These are phyloP conservation scores for Heterodera filipjevi DNA, from an alignment of 2,888 invertebrate species.

Conservation along the genomic window DNA sequence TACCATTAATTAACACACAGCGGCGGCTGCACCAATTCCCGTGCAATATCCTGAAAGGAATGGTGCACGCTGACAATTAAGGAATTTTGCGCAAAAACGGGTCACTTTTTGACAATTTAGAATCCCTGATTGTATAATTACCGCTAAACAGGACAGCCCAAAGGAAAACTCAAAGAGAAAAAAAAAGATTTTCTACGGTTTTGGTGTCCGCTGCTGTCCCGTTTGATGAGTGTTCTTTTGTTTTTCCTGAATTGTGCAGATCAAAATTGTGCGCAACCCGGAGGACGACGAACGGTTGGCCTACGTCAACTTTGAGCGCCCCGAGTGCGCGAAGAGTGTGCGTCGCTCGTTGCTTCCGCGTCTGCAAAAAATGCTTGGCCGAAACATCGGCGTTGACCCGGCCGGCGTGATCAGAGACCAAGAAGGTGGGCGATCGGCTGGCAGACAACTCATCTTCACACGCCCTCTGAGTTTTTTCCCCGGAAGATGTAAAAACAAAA, in stretches of 20 bases:
- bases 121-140: too few species aligned
- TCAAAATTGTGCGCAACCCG: slow-evolving; percentile 62
- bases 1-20: background rate
- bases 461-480: background rate
- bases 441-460: background rate
- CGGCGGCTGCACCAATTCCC: background rate
- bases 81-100: too few species aligned
- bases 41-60: too few species aligned
- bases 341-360: slow-evolving; percentile 47
- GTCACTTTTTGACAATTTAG: too few species aligned
- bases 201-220: background rate
- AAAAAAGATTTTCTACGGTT: too few species aligned
- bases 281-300: slow-evolving; percentile 62
- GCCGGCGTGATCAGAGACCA: slow-evolving; percentile 64
- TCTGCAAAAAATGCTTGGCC: slow-evolving; percentile 53
- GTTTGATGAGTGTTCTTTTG: background rate
- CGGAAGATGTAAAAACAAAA: too few species aligned
- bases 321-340: slow-evolving; percentile 57
- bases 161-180: too few species aligned
- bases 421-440: slow-evolving; percentile 51
- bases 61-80: too few species aligned
- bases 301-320: slow-evolving; percentile 62
- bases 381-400: slow-evolving; percentile 59
- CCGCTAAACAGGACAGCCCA: too few species aligned
- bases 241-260: slow-evolving; percentile 42